Percentiles rank a stretch among this genome's conserved stretches.
Evolutionary conservation across 2,888 invertebrate genomes (phyloP).

Genomic region (Drosophila borborema): DNA sequence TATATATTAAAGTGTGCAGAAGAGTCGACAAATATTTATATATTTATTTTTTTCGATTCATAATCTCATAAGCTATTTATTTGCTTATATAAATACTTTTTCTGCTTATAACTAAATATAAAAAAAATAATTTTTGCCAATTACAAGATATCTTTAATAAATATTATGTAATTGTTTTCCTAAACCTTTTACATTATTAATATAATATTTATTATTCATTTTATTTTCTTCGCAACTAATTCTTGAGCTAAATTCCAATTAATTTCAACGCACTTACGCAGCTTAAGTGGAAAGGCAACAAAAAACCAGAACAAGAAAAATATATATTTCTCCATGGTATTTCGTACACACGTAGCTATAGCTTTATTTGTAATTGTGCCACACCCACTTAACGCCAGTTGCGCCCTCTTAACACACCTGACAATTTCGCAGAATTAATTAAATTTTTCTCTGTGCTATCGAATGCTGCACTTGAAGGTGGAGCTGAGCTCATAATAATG

Average conservation of each 20-base stretch:
- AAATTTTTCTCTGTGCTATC: constrained; percentile 53
- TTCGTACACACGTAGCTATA: constrained; percentile 4
- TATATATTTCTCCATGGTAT: constrained; percentile 13
- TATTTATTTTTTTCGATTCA: no score
- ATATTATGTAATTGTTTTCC: neutral
- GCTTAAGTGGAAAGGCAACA: neutral
- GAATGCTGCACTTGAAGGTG: constrained; percentile 26
- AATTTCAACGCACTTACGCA: neutral
- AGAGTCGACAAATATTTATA: neutral
- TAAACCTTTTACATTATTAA: neutral
- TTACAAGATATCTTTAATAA: neutral
- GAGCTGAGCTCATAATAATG: constrained; percentile 20
- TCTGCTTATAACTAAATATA: no score
- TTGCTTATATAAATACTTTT: no score
- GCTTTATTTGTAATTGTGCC: constrained; percentile 3
- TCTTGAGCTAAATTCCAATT: constrained; percentile 2
- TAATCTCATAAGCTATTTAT: no score
- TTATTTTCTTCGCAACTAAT: neutral
- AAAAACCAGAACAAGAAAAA: neutral
- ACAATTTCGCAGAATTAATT: constrained; percentile 57
- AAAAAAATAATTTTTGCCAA: neutral
- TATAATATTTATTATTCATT: no score
- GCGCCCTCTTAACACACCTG: neutral
- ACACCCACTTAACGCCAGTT: neutral
- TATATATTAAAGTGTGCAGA: neutral